A percentile compares a stretch with the other conserved stretches of the same genome.
Evolutionary conservation across 2,113 vertebrate genomes (phyloP).

Genomic region (zebrafish (Danio rerio)): GRCz12tu NC_133193.1:38736501-38737000

Average conservation of each 20-base stretch:
- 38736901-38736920: no score
- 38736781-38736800: constrained; percentile 55
- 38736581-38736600: constrained; percentile 94
- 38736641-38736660: constrained; percentile 94
- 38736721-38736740: constrained; percentile 87
- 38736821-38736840: constrained; percentile 60
- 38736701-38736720: constrained; percentile 94
- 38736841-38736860: constrained; percentile 61
- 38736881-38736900: no score
- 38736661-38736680: constrained; percentile 94
- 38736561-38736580: constrained; percentile 97
- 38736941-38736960: no score
- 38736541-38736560: constrained; percentile 79
- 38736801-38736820: constrained; percentile 34
- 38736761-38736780: constrained; percentile 69
- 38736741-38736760: constrained; percentile 81
- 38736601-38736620: constrained; percentile 90
- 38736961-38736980: no score
- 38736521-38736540: not conserved
- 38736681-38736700: constrained; percentile 96
- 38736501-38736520: no score
- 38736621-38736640: constrained; percentile 89
- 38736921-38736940: no score
- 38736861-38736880: no score
- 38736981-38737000: no score